Conservation (phyloP, 2,888 invertebrate genomes). For the Tolmerus cingulatus region DNA sequence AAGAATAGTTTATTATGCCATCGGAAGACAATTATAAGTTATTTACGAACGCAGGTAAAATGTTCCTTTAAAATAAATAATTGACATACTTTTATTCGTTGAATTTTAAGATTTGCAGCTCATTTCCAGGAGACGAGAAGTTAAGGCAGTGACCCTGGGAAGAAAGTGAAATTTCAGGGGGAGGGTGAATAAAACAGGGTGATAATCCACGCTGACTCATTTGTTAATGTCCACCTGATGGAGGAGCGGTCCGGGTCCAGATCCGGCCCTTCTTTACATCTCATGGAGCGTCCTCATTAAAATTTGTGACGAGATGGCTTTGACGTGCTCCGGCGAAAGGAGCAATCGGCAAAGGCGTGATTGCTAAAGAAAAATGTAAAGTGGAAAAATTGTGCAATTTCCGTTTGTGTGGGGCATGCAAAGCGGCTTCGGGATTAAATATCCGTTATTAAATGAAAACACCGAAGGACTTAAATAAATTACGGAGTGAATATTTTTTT, state of each 20-base stretch:
- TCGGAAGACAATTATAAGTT: too few relatives aligned
- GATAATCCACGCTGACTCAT: neutral
- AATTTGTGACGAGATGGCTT: slow-evolving; percentile 15
- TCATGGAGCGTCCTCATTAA: slow-evolving; percentile 9
- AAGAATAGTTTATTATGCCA: too few relatives aligned
- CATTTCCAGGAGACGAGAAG: neutral
- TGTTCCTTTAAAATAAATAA: too few relatives aligned
- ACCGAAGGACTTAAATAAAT: slow-evolving; percentile 41
- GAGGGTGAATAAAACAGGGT: neutral
- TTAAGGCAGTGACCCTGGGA: neutral
- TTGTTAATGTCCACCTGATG: slow-evolving; percentile 20
- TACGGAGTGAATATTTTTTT: slow-evolving; percentile 18
- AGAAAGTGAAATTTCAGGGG: neutral
- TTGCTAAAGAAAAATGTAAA: slow-evolving; percentile 34
- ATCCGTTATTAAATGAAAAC: slow-evolving; percentile 42
- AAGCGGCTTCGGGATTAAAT: slow-evolving; percentile 33
- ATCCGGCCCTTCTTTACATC: neutral
- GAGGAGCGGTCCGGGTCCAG: neutral
- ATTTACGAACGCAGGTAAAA: neutral
- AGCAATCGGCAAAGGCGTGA: slow-evolving; percentile 23
- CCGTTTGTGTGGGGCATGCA: slow-evolving; percentile 35
- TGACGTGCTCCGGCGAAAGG: slow-evolving; percentile 19
- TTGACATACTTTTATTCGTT: neutral
- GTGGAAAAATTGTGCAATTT: slow-evolving; percentile 42
- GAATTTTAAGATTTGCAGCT: neutral